Percentiles rank a stretch among this genome's conserved stretches.
Conservation (phyloP, 2,113 vertebrate species). For the Odontophorus gujanensis region DNA sequence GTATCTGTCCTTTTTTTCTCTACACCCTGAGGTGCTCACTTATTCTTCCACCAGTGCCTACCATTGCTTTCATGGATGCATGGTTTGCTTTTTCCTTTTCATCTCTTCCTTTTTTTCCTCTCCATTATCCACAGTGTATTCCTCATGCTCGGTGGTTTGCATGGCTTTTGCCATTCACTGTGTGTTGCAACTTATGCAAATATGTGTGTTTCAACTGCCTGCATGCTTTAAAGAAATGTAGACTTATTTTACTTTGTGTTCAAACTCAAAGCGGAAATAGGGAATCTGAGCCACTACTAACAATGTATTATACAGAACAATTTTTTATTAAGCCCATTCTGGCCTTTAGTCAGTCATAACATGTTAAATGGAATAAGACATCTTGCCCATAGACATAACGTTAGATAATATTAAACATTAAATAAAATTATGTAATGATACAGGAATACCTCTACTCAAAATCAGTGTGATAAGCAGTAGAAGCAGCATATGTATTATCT, state of each 20-base stretch:
- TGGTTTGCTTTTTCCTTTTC: conserved; percentile 41
- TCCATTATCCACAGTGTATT: conserved; percentile 38
- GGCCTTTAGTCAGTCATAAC: conserved; percentile 36
- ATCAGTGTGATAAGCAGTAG: conserved; percentile 27
- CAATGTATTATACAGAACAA: not conserved
- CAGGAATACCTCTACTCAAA: not conserved
- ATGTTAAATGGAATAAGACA: conserved; percentile 31
- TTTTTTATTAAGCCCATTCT: not conserved
- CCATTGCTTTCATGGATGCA: conserved; percentile 68
- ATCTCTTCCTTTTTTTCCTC: conserved; percentile 22
- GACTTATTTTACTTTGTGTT: conserved; percentile 24
- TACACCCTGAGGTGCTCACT: conserved; percentile 57
- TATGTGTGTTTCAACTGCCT: conserved; percentile 53
- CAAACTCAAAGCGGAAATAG: not conserved
- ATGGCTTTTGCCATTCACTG: conserved; percentile 65
- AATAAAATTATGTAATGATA: conserved; percentile 37
- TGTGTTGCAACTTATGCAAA: conserved; percentile 46
- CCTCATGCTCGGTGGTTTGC: conserved; percentile 49
- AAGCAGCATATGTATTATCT: conserved; percentile 36
- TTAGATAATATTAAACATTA: not conserved
- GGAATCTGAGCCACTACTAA: conserved; percentile 18
- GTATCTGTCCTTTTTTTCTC: conserved; percentile 88
- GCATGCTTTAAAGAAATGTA: conserved; percentile 51
- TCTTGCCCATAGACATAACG: conserved; percentile 34
- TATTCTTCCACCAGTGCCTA: conserved; percentile 51